Percentiles rank a stretch among this genome's conserved stretches.
These are phyloP conservation scores for Drosophila mulleri DNA, from an alignment of 2,888 invertebrate species.

Conservation along the genomic window DNA sequence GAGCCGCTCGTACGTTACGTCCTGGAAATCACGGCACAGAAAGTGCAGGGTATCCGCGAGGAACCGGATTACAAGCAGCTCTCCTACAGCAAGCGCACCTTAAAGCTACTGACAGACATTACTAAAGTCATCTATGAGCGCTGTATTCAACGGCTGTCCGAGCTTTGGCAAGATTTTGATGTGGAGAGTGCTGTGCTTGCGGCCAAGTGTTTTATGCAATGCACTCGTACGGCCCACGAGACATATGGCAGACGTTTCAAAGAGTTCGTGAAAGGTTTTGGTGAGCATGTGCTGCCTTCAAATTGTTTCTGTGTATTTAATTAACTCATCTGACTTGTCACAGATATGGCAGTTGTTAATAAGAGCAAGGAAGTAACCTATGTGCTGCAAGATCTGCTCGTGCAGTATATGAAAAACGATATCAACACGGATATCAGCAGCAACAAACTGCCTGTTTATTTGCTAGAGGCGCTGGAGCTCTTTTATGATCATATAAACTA, in stretches of 20 bases:
- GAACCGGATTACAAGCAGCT: constrained; percentile 83
- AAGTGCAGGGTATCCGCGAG: constrained; percentile 75
- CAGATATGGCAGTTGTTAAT: constrained; percentile 63
- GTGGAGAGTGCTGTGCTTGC: constrained; percentile 85
- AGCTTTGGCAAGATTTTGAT: constrained; percentile 86
- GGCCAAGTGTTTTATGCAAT: constrained; percentile 86
- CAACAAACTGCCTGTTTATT: constrained; percentile 66
- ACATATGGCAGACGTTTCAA: constrained; percentile 80
- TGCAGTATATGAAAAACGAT: constrained; percentile 76
- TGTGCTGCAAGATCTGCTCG: constrained; percentile 78
- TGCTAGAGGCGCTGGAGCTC: constrained; percentile 82
- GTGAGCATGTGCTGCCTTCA: constrained; percentile 41
- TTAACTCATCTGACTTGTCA: neutral
- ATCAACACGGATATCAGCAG: constrained; percentile 41
- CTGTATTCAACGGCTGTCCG: constrained; percentile 85
- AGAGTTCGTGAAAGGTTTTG: constrained; percentile 81
- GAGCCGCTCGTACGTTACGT: constrained; percentile 87
- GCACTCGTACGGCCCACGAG: constrained; percentile 77
- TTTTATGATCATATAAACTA: constrained; percentile 82
- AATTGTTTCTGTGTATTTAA: no score
- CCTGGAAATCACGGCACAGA: constrained; percentile 82
- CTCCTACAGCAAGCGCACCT: constrained; percentile 78
- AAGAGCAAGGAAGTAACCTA: constrained; percentile 69
- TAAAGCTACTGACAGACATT: constrained; percentile 80
- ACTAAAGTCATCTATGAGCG: constrained; percentile 83